Conservation (phyloP, 2,888 invertebrate species). For the Xestia sexstrigata region DNA sequence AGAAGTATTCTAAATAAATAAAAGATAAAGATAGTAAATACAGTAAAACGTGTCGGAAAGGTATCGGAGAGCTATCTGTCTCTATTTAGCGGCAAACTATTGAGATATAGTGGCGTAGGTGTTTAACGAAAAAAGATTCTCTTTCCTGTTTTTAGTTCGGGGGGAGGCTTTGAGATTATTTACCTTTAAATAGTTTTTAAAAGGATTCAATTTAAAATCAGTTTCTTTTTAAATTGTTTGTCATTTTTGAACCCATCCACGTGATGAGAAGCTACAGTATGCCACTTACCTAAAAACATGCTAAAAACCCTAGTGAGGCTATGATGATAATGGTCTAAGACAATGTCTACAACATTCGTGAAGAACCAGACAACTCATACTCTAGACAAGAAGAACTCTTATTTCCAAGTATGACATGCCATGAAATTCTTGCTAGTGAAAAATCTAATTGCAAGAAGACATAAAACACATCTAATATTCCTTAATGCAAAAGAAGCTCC, state of each 20-base stretch:
- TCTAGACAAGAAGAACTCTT: not conserved
- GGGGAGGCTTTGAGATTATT: not conserved
- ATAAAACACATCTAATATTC: no score
- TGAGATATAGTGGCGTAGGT: constrained; percentile 56
- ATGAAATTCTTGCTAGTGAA: not conserved
- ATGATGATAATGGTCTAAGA: not conserved
- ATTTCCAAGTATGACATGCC: not conserved
- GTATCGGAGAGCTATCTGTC: constrained; percentile 42
- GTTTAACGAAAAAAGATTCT: constrained; percentile 58
- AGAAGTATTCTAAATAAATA: constrained; percentile 26
- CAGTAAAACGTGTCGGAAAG: constrained; percentile 28
- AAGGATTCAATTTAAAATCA: not conserved
- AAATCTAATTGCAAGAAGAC: not conserved
- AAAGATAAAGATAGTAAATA: constrained; percentile 26
- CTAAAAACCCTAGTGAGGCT: not conserved
- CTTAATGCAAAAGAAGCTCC: not conserved
- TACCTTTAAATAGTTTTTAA: constrained; percentile 3
- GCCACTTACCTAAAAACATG: not conserved
- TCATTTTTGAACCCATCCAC: not conserved
- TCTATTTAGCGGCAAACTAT: constrained; percentile 56
- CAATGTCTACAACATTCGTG: not conserved
- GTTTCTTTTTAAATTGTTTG: not conserved
- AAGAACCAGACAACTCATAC: not conserved
- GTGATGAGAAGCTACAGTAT: not conserved
- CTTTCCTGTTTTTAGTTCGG: constrained; percentile 11